Base-by-base conservation (phyloP, 2,797 vertebrate genomes). In the Pantherophis alleghaniensis region DNA sequence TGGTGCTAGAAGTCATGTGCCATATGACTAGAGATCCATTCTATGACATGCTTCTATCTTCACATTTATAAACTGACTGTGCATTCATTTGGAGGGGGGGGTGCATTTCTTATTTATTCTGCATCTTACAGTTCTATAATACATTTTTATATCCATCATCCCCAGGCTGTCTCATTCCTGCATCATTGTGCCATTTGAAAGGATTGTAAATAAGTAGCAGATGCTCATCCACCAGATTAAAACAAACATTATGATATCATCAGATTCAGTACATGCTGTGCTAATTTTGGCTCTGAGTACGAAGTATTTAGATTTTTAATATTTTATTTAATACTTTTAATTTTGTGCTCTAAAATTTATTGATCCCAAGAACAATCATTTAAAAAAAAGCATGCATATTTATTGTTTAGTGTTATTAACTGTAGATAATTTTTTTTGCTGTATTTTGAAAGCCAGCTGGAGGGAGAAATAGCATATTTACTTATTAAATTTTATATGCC, bases 151-250 rank as follows among this genome's bases (percentile, higher is more conserved):
- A 18, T 28, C 11, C 95, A 91, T 95, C 96, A 66, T 66, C 61
- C 12, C 28, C 61, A n/a, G 61, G 26, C 61, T 66, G 26, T 66
- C 61, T 28, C 61, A 66, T 28, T 66, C 61, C 26, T 66, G 61
- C 96, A 95, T 95, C 93, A 57, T 1, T 95, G 94, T 94, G 94
- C 57, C 87, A 91, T 93, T 94, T 96, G 88, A 69, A 95, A 95
- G 13, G 94, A 93, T 95, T 87, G 93, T 94, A 94, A 96, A 97
- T 95, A 92, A 92, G 4, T 94, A 93, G 92, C 97, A 97, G 96
- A 95, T 97, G 96, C 94, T 96, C n/a, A 42, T 79, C 92, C 60
- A 1, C 47, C 0, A 14, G 94, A 92, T 92, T 93, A 93, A 90
- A 93, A 95, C 95, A 92, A 90, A 63, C 95, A 79, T 18, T 57